Evolutionary conservation across 2,888 invertebrate species (phyloP).

Genomic region (Aelia acuminata): DNA sequence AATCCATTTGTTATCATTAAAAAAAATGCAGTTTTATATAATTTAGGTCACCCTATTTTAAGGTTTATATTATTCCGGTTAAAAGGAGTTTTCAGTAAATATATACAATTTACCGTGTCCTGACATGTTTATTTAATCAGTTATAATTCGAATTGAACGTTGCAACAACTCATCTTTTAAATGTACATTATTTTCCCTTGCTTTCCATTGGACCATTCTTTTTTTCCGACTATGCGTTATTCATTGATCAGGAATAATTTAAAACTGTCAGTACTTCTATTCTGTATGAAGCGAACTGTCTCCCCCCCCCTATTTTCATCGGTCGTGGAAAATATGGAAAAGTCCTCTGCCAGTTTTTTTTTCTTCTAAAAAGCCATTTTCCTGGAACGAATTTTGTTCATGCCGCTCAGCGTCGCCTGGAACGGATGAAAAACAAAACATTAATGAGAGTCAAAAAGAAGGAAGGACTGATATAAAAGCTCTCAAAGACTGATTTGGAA

Average conservation of each 20-base stretch:
- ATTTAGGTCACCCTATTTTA: too few species aligned
- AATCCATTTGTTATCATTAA: too few species aligned
- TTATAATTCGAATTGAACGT: background rate
- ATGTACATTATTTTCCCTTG: background rate
- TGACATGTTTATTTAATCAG: background rate
- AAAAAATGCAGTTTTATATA: too few species aligned
- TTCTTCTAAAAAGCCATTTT: background rate
- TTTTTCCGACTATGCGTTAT: background rate
- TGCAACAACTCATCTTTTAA: background rate
- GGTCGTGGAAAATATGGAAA: background rate
- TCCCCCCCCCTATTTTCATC: background rate
- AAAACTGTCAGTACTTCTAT: background rate
- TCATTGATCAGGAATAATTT: background rate
- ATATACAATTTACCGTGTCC: too few species aligned
- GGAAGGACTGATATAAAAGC: constrained; percentile 5
- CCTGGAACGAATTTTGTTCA: constrained; percentile 22
- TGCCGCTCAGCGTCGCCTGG: background rate
- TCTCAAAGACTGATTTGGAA: constrained; percentile 29
- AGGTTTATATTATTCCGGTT: too few species aligned
- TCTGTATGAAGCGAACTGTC: background rate
- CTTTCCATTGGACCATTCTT: background rate
- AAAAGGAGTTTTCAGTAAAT: too few species aligned
- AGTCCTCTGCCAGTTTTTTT: background rate
- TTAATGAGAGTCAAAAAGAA: background rate
- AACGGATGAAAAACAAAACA: constrained; percentile 26